A percentile compares a stretch with the other conserved stretches of the same genome.
Evolutionary conservation across 2,113 vertebrate genomes (phyloP).

Genomic region (Amblyopsis rosae): DNA sequence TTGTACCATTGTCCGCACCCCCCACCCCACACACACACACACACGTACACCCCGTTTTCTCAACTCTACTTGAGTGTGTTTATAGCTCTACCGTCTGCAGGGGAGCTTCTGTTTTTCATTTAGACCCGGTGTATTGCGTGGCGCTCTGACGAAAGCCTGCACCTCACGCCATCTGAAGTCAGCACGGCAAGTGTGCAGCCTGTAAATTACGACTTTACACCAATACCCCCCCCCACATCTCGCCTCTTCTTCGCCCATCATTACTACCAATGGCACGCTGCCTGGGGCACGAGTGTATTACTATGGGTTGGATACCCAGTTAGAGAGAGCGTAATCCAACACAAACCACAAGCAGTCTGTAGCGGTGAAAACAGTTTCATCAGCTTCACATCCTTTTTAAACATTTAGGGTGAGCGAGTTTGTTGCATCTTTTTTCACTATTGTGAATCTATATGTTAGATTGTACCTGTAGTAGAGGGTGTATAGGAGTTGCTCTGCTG

Average conservation of each 20-base stretch:
- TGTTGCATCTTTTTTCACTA: not conserved
- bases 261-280: conserved; percentile 19
- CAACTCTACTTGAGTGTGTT: not conserved
- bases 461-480: not conserved
- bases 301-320: conserved; percentile 11
- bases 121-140: conserved; percentile 16
- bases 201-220: conserved; percentile 33
- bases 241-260: conserved; percentile 33
- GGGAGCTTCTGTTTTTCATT: conserved; percentile 55
- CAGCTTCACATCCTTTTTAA: conserved; percentile 8
- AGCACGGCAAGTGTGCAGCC: conserved; percentile 21
- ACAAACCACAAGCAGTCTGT: not conserved
- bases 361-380: conserved; percentile 22
- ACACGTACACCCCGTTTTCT: not conserved
- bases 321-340: conserved; percentile 10
- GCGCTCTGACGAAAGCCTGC: conserved; percentile 25
- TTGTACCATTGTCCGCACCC: not conserved
- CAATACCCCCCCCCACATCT: conserved; percentile 4
- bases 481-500: not conserved
- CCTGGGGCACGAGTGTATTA: conserved; percentile 19
- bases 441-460: not conserved
- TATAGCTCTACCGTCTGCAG: conserved; percentile 23
- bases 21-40: not conserved
- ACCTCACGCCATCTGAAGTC: conserved; percentile 13
- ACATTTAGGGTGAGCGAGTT: conserved; percentile 1